Percentiles rank a stretch among this genome's conserved stretches.
phyloP scores from a whole-genome alignment of 2,888 invertebrate genomes.

The Drosophila diplacantha region DNA sequence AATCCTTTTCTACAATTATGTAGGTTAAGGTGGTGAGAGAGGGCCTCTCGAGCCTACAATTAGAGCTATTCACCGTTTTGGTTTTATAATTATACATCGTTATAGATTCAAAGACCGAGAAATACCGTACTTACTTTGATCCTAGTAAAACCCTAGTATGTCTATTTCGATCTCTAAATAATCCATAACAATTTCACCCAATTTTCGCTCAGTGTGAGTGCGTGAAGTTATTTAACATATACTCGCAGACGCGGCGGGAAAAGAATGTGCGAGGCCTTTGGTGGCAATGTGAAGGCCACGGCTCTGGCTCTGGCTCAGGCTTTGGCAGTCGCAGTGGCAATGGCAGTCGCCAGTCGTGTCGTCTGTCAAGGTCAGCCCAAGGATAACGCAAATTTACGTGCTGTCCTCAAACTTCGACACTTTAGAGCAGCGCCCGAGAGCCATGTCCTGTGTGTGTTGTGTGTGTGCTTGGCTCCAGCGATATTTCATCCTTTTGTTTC shows the following conservation, averaged over 20 bases:
- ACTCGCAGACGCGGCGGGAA: conserved; percentile 24
- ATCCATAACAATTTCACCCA: not conserved
- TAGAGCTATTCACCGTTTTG: too few relatives aligned
- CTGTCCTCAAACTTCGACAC: conserved; percentile 48
- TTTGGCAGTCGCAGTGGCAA: conserved; percentile 7
- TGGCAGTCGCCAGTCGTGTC: conserved; percentile 23
- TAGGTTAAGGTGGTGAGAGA: too few relatives aligned
- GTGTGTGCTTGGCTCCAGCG: conserved; percentile 30
- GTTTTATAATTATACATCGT: too few relatives aligned
- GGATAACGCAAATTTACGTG: conserved; percentile 70
- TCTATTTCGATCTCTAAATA: not conserved
- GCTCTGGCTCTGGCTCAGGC: conserved; percentile 5
- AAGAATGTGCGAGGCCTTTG: conserved; percentile 45
- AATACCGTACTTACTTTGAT: not conserved
- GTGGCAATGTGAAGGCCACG: conserved; percentile 31
- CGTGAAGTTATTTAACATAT: conserved; percentile 64
- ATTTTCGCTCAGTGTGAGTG: conserved; percentile 24
- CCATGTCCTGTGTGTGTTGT: conserved; percentile 14
- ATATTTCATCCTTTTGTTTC: conserved; percentile 67
- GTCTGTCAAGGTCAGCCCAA: conserved; percentile 69
- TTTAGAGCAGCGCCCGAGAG: conserved; percentile 35
- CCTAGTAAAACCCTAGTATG: not conserved
- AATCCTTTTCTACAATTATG: too few relatives aligned
- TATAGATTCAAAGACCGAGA: not conserved
- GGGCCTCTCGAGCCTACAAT: too few relatives aligned